A percentile compares a stretch with the other conserved stretches of the same genome.
phyloP scores from a whole-genome alignment of 2,113 vertebrate species.

The Nothobranchius kuhntae region DNA sequence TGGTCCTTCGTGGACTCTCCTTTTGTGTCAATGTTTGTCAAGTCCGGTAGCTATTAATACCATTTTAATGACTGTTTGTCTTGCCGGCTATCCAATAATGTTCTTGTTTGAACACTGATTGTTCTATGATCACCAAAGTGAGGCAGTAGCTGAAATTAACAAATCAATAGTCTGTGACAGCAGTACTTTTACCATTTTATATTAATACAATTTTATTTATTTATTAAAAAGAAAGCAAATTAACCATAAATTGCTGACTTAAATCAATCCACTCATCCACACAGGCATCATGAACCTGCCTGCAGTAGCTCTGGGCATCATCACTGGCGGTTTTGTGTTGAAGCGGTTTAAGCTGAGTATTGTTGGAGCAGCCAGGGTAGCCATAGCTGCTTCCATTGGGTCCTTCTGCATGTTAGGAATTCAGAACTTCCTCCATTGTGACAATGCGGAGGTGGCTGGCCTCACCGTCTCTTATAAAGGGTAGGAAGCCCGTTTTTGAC shows the following conservation, averaged over 20 bases:
- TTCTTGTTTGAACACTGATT: slow-evolving; percentile 18
- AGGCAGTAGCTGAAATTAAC: not conserved
- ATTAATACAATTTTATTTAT: not conserved
- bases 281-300: slow-evolving; percentile 91
- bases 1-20: not conserved
- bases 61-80: slow-evolving; percentile 37
- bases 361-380: slow-evolving; percentile 84
- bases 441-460: slow-evolving; percentile 86
- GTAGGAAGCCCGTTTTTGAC: slow-evolving; percentile 68
- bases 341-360: slow-evolving; percentile 86
- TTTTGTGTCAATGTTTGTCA: slow-evolving; percentile 6
- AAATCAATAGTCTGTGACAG: no score
- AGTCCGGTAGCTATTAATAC: slow-evolving; percentile 20
- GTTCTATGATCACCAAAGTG: slow-evolving; percentile 8
- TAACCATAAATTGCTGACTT: no score
- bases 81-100: not conserved
- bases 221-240: not conserved
- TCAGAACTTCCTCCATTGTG: slow-evolving; percentile 85
- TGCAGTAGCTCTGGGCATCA: slow-evolving; percentile 91
- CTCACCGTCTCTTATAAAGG: slow-evolving; percentile 87
- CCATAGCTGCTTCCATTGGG: slow-evolving; percentile 69
- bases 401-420: slow-evolving; percentile 81
- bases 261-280: not conserved
- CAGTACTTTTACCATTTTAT: no score
- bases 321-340: slow-evolving; percentile 88